phyloP scores from a whole-genome alignment of 2,888 invertebrate species.

The Tachystola acroxantha region DNA sequence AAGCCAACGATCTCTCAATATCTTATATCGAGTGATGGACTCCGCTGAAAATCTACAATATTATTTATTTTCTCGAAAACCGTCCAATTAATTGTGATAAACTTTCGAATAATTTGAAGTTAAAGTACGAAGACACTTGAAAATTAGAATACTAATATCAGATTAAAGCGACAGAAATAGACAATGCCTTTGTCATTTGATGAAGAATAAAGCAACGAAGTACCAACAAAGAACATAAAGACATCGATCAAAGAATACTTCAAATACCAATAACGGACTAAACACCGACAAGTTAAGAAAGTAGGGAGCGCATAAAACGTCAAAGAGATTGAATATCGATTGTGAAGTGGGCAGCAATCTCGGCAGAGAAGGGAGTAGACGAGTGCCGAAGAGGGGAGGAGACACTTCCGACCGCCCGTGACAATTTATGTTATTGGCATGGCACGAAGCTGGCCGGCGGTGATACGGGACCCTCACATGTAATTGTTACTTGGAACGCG shows the following conservation, averaged over 20 bases:
- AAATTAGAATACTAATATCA: no score
- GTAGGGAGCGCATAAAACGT: constrained; percentile 66
- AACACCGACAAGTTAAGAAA: constrained; percentile 68
- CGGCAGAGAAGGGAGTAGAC: constrained; percentile 24
- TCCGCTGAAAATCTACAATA: no score
- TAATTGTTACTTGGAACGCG: constrained; percentile 74
- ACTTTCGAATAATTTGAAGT: no score
- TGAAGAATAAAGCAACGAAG: constrained; percentile 20
- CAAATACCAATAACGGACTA: constrained; percentile 54
- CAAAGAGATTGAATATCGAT: constrained; percentile 78
- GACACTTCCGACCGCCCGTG: constrained; percentile 61
- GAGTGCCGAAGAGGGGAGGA: constrained; percentile 15
- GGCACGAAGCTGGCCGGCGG: constrained; percentile 57
- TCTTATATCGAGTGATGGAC: no score
- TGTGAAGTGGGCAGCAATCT: constrained; percentile 70
- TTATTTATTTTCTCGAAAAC: no score
- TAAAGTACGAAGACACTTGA: no score
- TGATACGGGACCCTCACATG: constrained; percentile 69
- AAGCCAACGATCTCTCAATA: no score
- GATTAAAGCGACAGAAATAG: no score
- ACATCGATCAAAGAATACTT: constrained; percentile 47
- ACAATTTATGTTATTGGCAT: constrained; percentile 76
- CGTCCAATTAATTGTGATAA: no score
- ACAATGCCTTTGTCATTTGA: not conserved
- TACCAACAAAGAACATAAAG: constrained; percentile 33